Base-by-base conservation (phyloP, 2,113 vertebrate genomes). In the Misgurnus mizolepis region DNA sequence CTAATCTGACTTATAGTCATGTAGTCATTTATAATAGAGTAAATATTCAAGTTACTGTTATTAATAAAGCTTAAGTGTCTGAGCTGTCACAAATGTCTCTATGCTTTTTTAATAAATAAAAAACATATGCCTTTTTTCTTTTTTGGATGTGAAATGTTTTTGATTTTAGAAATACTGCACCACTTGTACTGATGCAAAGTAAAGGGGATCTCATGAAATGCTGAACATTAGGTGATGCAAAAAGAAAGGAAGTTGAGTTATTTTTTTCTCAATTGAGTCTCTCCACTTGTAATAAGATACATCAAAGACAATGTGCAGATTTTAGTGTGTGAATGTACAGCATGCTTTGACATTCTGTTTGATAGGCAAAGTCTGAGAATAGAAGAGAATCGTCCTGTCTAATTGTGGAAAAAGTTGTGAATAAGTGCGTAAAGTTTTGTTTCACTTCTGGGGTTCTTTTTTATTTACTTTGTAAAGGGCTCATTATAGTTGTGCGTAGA, bases 231-330 rank as follows among this genome's bases (percentile, higher is more conserved):
- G 27, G 6, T 53, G 47, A 34, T 5, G 22, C 18, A 17, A 53
- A 70, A 47, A 49, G 43, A 47, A 47, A 6, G 22, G n/a, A 18
- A 22, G 43, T 6, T 22, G 5, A 47, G n/a, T 47, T 0, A 67
- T 67, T 67, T 67, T 67, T 17, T 67, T 12, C n/a, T 67, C 41
- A 12, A 41, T 47, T 22, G n/a, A 69, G 12, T 69, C 6, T 69
- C 67, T 17, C 18, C 47, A 69, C 15, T 49, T 68, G 18, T 68
- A 69, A 49, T 69, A 50, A 47, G 18, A 50, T 3, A 69, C 55
- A 58, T 58, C 55, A 58, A 58, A 7, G 27, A 34, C 27, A 34
- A 34, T 34, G 27, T 34, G 27, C 27, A 34, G 27, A 34, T 50
- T 50, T 53, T 53, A 15, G 50, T 14, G 12, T 34, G 50, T 53